Base-by-base conservation (phyloP, 2,113 vertebrate genomes). In the Dicaeum eximium region DNA sequence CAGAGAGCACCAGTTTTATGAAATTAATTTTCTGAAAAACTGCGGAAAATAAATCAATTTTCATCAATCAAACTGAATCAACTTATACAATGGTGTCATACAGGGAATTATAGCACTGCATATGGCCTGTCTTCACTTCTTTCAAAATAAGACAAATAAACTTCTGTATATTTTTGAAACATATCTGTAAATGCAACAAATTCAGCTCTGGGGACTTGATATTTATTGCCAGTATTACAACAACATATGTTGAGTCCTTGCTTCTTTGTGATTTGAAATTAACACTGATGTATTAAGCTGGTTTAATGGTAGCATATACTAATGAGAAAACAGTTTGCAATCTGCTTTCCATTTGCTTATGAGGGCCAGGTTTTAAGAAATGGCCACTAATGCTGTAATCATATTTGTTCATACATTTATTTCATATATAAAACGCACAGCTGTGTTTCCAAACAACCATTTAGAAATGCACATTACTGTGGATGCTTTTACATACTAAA, bases 251-350 rank as follows among this genome's bases (percentile, higher is more conserved):
- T 71, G 45, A 92, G 10, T 19, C 35, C 13, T 82, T 61, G 3
- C 20, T 82, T 82, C 58, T 88, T 88, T 88, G 74, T 73, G 57
- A 74, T 80, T 81, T 71, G 28, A 92, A 92, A 90, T 93, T 86
- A 94, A 64, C 56, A 80, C 9, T 1, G 3, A 60, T 22, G 40
- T 84, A 74, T 90, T 88, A 89, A 85, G 15, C 27, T 50, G 33
- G 22, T 78, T 91, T 93, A 86, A 90, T 71, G 51, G 10, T 45
- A 90, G 7, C 23, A 44, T 82, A 61, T 80, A 72, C 31, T 75
- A 85, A 90, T 42, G n/a, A 92, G 88, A 47, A 90, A 94, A 42
- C 38, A 64, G 31, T 60, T 94, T 90, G 35, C 72, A 94, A 64
- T 94, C 75, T 92, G 51, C 44, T 91, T 74, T 81, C 51, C 62